A percentile compares a stretch with the other conserved stretches of the same genome.
Conservation (phyloP, 2,797 vertebrate species). For the Dromococcyx pavoninus region DNA sequence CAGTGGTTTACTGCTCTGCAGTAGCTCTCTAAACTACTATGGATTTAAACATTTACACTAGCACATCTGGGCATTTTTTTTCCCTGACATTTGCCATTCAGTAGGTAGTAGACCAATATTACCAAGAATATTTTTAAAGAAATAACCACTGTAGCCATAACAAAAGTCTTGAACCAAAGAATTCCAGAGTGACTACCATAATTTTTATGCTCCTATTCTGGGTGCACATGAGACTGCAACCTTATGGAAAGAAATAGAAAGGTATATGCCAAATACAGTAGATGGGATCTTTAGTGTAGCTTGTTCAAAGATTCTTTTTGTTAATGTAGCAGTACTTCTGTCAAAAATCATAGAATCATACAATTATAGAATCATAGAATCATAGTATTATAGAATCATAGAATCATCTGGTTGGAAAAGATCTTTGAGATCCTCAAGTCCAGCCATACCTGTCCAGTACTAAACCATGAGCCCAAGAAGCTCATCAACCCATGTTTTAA, state of each 20-base stretch:
- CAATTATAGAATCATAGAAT: too few relatives aligned
- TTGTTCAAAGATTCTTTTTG: neutral
- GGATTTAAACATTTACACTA: neutral
- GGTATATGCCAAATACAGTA: neutral
- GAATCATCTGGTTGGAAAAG: too few relatives aligned
- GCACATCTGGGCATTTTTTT: neutral
- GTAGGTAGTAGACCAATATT: neutral
- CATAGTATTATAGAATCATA: too few relatives aligned
- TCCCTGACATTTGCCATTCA: neutral
- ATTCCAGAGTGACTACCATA: neutral
- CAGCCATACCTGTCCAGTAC: too few relatives aligned
- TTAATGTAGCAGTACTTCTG: neutral
- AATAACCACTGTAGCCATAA: neutral
- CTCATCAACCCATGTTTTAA: too few relatives aligned
- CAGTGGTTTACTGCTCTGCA: neutral
- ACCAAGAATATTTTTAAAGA: neutral
- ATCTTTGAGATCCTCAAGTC: too few relatives aligned
- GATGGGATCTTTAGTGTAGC: neutral
- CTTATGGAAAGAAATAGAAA: neutral
- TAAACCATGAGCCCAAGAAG: too few relatives aligned
- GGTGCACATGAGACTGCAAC: neutral
- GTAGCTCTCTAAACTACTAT: neutral
- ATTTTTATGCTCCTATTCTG: neutral
- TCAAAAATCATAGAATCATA: too few relatives aligned
- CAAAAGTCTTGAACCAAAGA: neutral